Base-by-base conservation (phyloP, 2,888 invertebrate genomes). In the Lissocephala sabroskyi region DNA sequence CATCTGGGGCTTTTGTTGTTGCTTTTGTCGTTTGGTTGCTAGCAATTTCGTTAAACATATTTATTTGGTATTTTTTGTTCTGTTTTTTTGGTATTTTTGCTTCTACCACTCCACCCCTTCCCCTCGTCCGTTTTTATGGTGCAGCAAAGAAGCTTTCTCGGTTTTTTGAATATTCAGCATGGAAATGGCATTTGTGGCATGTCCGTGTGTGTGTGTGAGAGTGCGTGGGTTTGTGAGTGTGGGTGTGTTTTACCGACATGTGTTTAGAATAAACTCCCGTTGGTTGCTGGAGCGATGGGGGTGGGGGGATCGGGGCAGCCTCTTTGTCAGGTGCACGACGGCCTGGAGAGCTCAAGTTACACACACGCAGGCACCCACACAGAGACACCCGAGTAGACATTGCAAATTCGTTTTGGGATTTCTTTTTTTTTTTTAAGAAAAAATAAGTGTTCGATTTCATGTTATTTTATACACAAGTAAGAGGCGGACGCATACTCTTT, bases 31-130 rank as follows among this genome's bases (percentile, higher is more conserved):
- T 41, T 50, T 45, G 41, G 35, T 40, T 57, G 60, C 60, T 19
- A 45, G 45, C 75, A 71, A 74, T 71, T 71, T 71, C 61, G 75
- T 65, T 66, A 71, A 71, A 71, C 67, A 74, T 71, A 71, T 71
- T 71, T 75, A 62, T 71, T 71, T 68, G 74, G 54, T 60, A 60
- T 65, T 52, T 58, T 41, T 65, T 49, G 48, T 49, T 53, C 16
- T 49, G 44, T 37, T 19, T 49, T 41, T 49, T n/a, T n/a, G n/a
- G n/a, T n/a, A n/a, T n/a, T n/a, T n/a, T n/a, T n/a, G n/a, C n/a
- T n/a, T n/a, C n/a, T n/a, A n/a, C n/a, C n/a, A n/a, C n/a, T n/a
- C n/a, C n/a, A n/a, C n/a, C n/a, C n/a, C n/a, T n/a, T n/a, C n/a
- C n/a, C 45, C 35, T 40, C 39, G 17, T 29, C 16, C 11, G 51